Base-by-base conservation (phyloP, 2,797 vertebrate species). In the Lates japonicus region DNA sequence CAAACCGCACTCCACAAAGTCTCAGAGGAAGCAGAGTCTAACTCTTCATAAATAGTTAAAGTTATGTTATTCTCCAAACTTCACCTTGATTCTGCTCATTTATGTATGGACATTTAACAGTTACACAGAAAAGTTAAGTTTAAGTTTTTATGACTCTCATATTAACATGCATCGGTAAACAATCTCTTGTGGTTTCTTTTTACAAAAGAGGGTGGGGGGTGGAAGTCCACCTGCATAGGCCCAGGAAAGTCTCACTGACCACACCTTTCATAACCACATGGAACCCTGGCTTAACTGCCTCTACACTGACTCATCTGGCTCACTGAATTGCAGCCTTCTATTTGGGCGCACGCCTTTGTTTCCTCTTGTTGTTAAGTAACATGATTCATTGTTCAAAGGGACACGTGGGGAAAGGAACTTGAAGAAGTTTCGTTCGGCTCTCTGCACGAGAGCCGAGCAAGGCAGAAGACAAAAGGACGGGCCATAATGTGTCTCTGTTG, bases 311-410 rank as follows among this genome's bases (percentile, higher is more conserved):
- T 80, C 73, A 29, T 80, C 82, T 42, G 79, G 17, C 80, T 74
- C 54, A 14, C 59, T 74, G 64, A 70, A 76, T 74, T 44, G 58
- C 76, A 2, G 49, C 79, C 78, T 75, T 76, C 71, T 80, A 39
- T 80, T 82, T 81, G 66, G 3, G 44, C 76, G 65, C 62, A 4
- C 7, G 51, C 60, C 81, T 73, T 73, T 58, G 72, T 82, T 81
- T 79, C 75, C 46, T 74, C 65, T 68, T 9, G 11, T 62, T 49
- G 55, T 77, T 85, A 84, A 90, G 88, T 78, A n/a, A n/a, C n/a
- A 75, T 80, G 84, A 91, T 81, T 91, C 81, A 83, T 89, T 89
- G 84, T 91, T 91, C 86, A 90, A 87, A 90, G 76, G 72, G 85
- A 90, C 82, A 74, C 60, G 39, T 41, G 63, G 80, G 78, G 74